phyloP scores from a whole-genome alignment of 2,888 invertebrate genomes.

The Halocaridina rubra region DNA sequence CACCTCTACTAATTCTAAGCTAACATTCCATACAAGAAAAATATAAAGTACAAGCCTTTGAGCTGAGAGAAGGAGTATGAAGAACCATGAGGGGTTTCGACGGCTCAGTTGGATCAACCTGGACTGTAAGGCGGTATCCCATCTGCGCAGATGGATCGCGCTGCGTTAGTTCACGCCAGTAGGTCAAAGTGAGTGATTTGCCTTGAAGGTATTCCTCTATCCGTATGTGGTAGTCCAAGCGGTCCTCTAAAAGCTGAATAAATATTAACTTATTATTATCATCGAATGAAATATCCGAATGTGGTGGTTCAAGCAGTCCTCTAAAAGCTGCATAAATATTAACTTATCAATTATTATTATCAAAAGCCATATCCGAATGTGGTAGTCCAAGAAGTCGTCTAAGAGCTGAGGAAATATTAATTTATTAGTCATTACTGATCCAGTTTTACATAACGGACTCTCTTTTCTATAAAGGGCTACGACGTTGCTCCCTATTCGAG shows the following conservation, averaged over 20 bases:
- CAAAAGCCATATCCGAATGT: no score
- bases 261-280: no score
- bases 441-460: no score
- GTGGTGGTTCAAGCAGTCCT: constrained; percentile 66
- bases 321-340: constrained; percentile 61
- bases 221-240: constrained; percentile 79
- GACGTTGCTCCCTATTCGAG: no score
- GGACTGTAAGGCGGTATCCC: constrained; percentile 88
- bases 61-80: constrained; percentile 70
- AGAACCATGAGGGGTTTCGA: constrained; percentile 77
- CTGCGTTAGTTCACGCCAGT: constrained; percentile 81
- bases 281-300: no score
- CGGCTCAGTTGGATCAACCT: constrained; percentile 85
- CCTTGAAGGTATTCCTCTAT: constrained; percentile 93
- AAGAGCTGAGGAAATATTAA: no score
- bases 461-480: no score
- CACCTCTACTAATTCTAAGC: no score
- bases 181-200: constrained; percentile 89
- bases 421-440: no score
- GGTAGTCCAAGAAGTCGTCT: constrained; percentile 66
- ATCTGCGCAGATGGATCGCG: constrained; percentile 83
- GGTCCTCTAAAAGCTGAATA: constrained; percentile 66
- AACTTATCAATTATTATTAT: no score
- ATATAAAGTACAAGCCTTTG: constrained; percentile 47
- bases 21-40: no score